These are phyloP conservation scores for Aurelia sp. DNA, from an alignment of 30 jellyfish, hydroid and myxozoan species.

Conservation along the genomic window DNA sequence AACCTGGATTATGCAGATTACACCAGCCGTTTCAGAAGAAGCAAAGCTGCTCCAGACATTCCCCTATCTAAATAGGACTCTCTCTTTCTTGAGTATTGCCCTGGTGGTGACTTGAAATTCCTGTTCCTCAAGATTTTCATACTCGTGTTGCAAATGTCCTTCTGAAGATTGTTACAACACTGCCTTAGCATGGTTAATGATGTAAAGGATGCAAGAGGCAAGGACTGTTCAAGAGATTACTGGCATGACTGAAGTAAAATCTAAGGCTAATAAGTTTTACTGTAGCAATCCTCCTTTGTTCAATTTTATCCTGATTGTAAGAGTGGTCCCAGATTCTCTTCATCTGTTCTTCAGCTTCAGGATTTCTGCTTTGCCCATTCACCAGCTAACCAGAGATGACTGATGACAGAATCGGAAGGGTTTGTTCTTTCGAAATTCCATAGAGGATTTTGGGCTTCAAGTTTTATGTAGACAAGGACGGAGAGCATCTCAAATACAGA, in stretches of 20 bases:
- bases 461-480: slow-evolving; percentile 16
- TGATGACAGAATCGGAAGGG: no score
- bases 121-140: slow-evolving; percentile 11
- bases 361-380: no score
- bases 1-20: no score
- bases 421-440: background rate
- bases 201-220: slow-evolving; percentile 12
- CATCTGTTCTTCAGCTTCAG: no score
- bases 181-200: background rate
- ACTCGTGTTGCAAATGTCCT: slow-evolving; percentile 41
- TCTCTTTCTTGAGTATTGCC: background rate
- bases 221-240: slow-evolving; percentile 9
- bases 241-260: no score
- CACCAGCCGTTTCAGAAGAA: no score
- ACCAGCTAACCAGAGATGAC: no score
- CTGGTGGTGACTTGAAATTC: slow-evolving; percentile 42
- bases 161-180: slow-evolving; percentile 13
- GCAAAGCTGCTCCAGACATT: background rate
- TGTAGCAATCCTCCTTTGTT: no score
- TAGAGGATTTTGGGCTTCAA: background rate
- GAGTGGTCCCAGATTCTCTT: no score
- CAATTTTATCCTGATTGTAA: no score
- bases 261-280: no score
- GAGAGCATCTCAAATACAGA: background rate
- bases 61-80: background rate